Base-by-base conservation (phyloP, 2,888 invertebrate genomes). In the Adela reaumurella region DNA sequence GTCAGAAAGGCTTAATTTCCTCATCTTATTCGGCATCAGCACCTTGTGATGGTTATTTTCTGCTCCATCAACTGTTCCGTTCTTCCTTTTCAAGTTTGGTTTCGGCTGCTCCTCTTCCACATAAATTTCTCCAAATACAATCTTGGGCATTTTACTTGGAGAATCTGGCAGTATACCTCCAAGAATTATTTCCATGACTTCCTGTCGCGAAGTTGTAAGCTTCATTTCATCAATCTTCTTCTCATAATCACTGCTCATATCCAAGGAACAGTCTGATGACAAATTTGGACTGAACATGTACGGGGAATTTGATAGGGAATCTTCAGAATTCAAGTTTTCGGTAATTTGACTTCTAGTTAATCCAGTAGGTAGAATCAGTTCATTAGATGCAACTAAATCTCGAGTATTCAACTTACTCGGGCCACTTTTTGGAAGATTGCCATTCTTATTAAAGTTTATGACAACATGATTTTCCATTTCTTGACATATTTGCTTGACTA, bases 131-230 rank as follows among this genome's bases (percentile, higher is more conserved):
- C 18, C 67, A 68, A 46, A 73, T 49, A 73, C 72, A 51, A 76
- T 74, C 11, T 57, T 64, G 2, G 77, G 74, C 64, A 71, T 67
- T 53, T 68, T 65, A 20, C 58, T 65, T 0, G 65, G 59, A 0
- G 65, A 63, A 19, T 63, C 70, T 0, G 52, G 54, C 46, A 64
- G 53, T 14, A 60, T 59, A 24, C 62, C 68, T n/a, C 80, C 80
- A 17, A 81, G 65, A 54, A 81, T 81, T 14, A 81, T 80, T 49
- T 81, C 78, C 74, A 81, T 70, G 2, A 81, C 74, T 61, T 81
- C 67, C 56, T 74, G 69, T 11, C 74, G 59, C 0, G 79, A 77
- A 17, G 78, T 72, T 45, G 68, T 74, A 17, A 69, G 73, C 0
- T 79, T 70, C 68, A 72, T 74, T 48, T 79, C 76, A 56, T 76